Evolutionary conservation across 2,888 invertebrate genomes (phyloP).

Genomic region (Dendrolimus houi): DNA sequence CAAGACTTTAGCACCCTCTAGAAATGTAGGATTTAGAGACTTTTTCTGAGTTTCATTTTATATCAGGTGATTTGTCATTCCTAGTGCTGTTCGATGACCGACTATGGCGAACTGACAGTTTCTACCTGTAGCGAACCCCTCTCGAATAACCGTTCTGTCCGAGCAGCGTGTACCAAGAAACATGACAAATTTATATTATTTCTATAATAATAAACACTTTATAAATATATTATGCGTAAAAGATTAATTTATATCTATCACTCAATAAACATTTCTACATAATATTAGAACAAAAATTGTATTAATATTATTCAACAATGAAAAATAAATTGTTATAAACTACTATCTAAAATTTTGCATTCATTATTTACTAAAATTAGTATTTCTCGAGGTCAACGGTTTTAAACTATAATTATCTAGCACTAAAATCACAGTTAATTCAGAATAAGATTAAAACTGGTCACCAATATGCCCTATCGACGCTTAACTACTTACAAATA

Average conservation of each 20-base stretch:
- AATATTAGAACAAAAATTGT: slow-evolving; percentile 7
- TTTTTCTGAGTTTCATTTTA: neutral
- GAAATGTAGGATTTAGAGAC: neutral
- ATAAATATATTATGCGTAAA: slow-evolving; percentile 51
- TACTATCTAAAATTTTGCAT: slow-evolving; percentile 9
- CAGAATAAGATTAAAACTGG: too few relatives aligned
- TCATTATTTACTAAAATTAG: slow-evolving; percentile 17
- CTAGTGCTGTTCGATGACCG: too few relatives aligned
- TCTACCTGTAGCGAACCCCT: slow-evolving; percentile 68
- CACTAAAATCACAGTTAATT: slow-evolving; percentile 1
- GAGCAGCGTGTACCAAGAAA: slow-evolving; percentile 60
- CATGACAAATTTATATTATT: slow-evolving; percentile 39
- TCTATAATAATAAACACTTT: slow-evolving; percentile 34
- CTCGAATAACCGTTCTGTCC: slow-evolving; percentile 66
- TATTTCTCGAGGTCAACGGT: slow-evolving; percentile 19
- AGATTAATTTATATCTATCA: slow-evolving; percentile 49
- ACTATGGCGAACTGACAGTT: slow-evolving; percentile 19
- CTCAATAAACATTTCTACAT: slow-evolving; percentile 48
- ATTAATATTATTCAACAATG: slow-evolving; percentile 29
- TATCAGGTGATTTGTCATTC: too few relatives aligned
- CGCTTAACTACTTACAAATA: slow-evolving; percentile 1
- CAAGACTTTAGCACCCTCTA: too few relatives aligned
- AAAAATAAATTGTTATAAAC: slow-evolving; percentile 31
- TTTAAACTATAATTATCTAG: slow-evolving; percentile 5
- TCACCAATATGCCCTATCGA: too few relatives aligned